Conservation (phyloP, 2,888 invertebrate species). For the Melipona beecheii region DNA sequence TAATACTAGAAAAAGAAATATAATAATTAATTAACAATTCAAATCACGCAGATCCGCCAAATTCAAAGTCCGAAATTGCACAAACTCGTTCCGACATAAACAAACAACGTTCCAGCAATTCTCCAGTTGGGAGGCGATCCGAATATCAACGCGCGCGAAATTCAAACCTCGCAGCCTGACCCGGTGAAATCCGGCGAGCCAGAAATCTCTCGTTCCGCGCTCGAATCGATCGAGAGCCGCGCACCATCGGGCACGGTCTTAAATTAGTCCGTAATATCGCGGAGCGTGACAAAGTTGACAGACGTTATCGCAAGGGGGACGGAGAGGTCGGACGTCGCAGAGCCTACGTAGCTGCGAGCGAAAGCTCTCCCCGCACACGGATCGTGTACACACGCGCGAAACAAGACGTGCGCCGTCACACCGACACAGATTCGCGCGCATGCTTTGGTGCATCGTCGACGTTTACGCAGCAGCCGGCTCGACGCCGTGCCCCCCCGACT, state of each 20-base stretch:
- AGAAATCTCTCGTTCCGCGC: not conserved
- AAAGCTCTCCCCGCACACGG: slow-evolving; percentile 47
- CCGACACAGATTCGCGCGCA: slow-evolving; percentile 11
- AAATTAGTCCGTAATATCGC: slow-evolving; percentile 42
- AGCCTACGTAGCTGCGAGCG: slow-evolving; percentile 67
- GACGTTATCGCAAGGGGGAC: slow-evolving; percentile 70
- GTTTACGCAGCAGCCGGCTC: slow-evolving; percentile 20
- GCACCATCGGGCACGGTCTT: slow-evolving; percentile 33
- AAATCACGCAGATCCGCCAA: not conserved
- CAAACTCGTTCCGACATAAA: no score
- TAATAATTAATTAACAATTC: no score
- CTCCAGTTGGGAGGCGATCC: no score
- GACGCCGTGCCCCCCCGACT: not conserved
- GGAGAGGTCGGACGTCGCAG: slow-evolving; percentile 75
- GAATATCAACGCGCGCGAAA: not conserved
- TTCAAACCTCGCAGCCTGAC: not conserved
- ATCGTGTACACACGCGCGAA: slow-evolving; percentile 12
- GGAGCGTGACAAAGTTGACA: slow-evolving; percentile 73
- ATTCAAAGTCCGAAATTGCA: not conserved
- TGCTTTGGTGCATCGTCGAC: slow-evolving; percentile 35
- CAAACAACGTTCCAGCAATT: no score
- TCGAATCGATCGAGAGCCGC: slow-evolving; percentile 3
- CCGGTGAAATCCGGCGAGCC: not conserved
- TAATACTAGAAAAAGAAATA: no score
- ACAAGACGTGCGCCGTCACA: slow-evolving; percentile 3